Conservation (phyloP, 1,140 invertebrate genomes). For the Aphelenchoides avenae region DNA sequence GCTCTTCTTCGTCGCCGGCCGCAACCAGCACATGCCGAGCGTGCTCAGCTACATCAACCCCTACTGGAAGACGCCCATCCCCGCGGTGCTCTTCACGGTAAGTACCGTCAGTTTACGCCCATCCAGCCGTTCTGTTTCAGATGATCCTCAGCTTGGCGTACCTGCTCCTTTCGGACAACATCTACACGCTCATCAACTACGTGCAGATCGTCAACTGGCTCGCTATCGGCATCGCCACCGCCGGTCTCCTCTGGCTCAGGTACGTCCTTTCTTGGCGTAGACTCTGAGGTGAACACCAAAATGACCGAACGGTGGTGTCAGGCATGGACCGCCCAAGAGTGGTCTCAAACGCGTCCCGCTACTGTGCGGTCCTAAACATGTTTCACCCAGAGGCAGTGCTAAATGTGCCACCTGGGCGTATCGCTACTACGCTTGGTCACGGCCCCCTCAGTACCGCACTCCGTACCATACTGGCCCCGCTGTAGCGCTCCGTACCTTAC, state of each 20-base stretch:
- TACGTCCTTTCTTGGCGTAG: no score
- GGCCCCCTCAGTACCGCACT: no score
- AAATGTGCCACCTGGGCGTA: neutral
- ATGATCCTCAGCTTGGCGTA: conserved; percentile 70
- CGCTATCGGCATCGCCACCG: conserved; percentile 88
- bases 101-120: neutral
- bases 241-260: conserved; percentile 83
- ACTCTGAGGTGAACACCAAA: no score
- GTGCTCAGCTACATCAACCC: conserved; percentile 57
- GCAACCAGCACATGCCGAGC: conserved; percentile 57
- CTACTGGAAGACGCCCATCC: conserved; percentile 54
- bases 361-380: neutral
- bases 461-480: no score
- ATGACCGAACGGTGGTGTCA: conserved; percentile 76
- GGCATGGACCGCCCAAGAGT: conserved; percentile 63
- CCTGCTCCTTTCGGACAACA: conserved; percentile 76
- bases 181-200: conserved; percentile 75
- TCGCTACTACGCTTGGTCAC: neutral
- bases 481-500: no score
- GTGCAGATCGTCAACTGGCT: conserved; percentile 93
- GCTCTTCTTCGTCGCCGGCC: conserved; percentile 58
- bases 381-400: neutral
- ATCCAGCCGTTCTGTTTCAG: conserved; percentile 69
- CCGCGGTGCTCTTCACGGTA: conserved; percentile 61
- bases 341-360: neutral